phyloP scores from a whole-genome alignment of 2,113 vertebrate species.

The Podiceps cristatus region DNA sequence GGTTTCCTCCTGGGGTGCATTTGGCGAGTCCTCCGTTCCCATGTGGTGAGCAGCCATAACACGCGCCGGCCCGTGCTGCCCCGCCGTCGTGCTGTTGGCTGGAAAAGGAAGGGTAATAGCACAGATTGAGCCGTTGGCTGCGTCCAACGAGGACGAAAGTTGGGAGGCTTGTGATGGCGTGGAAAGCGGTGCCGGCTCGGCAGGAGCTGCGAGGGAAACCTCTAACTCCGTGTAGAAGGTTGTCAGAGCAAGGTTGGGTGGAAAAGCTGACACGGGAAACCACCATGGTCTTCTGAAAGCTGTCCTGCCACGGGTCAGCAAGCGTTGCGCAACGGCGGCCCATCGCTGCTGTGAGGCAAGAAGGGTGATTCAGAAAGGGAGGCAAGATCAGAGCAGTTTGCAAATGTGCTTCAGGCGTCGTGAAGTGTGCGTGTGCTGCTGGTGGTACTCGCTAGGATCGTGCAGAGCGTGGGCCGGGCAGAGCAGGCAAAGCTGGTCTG shows the following conservation, averaged over 20 bases:
- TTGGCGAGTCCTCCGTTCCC: background rate
- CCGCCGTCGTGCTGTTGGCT: background rate
- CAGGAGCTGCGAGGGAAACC: background rate
- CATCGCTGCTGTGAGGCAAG: background rate
- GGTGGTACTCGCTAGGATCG: background rate
- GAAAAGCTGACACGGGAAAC: background rate
- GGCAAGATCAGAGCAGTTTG: background rate
- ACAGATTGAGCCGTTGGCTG: rapidly evolving
- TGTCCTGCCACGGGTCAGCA: background rate
- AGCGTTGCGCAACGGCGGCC: rapidly evolving
- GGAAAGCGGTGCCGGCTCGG: rapidly evolving
- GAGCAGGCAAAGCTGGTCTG: background rate
- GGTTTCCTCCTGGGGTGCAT: background rate
- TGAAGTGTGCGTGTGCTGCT: background rate
- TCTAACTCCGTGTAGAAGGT: background rate
- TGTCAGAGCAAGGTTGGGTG: background rate
- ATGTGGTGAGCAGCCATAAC: background rate
- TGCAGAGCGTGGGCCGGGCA: background rate
- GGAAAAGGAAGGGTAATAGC: background rate
- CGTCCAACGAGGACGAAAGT: background rate
- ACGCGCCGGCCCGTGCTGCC: background rate
- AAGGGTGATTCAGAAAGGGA: background rate
- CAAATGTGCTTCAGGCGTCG: background rate
- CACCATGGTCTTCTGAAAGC: background rate
- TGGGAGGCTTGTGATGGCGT: rapidly evolving